A percentile compares a stretch with the other conserved stretches of the same genome.
These are phyloP conservation scores for Carcinoscorpius rotundicauda DNA, from an alignment of 1,140 invertebrate species.

Conservation along the genomic window DNA sequence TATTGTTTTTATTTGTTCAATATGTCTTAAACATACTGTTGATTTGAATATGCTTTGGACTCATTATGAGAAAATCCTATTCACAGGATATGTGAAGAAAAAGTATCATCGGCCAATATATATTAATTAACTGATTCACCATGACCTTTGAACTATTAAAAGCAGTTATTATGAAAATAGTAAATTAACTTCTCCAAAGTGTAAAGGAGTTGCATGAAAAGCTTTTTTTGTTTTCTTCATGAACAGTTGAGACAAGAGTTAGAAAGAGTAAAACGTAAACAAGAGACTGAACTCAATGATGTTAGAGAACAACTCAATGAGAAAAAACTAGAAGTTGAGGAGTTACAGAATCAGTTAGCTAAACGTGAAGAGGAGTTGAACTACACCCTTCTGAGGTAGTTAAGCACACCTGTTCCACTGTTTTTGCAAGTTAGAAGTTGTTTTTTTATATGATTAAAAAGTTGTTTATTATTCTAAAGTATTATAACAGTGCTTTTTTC, in stretches of 20 bases:
- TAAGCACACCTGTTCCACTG: no score
- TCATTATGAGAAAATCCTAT: no score
- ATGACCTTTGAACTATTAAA: background rate
- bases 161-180: background rate
- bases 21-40: no score
- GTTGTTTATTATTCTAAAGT: no score
- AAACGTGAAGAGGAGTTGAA: conserved; percentile 91
- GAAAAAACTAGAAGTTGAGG: conserved; percentile 74
- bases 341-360: conserved; percentile 75
- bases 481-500: no score
- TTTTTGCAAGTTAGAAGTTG: no score
- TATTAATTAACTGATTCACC: background rate
- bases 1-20: no score
- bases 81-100: background rate
- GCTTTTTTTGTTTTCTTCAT: conserved; percentile 8
- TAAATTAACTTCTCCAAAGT: background rate
- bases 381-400: conserved; percentile 39
- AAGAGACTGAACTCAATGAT: conserved; percentile 59
- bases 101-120: background rate
- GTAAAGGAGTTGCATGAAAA: background rate
- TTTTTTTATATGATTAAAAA: no score
- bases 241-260: conserved; percentile 72
- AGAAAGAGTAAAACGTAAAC: conserved; percentile 78
- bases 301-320: conserved; percentile 86
- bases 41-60: no score